These are phyloP conservation scores for Nyctibius grandis DNA, from an alignment of 2,797 vertebrate species.

Conservation along the genomic window DNA sequence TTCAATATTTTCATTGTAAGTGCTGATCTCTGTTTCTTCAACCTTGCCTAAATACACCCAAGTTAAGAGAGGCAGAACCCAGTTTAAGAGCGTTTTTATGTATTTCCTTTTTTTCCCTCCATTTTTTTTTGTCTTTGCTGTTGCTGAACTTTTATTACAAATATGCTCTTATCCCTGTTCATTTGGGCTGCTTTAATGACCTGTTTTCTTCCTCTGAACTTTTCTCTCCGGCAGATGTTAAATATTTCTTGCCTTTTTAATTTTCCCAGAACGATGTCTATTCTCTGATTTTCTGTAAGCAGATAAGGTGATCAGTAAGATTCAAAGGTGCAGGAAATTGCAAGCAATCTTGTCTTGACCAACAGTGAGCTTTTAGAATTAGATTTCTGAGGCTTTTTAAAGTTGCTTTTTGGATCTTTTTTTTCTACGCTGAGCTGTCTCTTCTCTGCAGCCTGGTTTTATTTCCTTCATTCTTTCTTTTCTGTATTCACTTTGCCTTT, in stretches of 20 bases:
- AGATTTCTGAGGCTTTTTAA: neutral
- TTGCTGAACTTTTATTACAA: neutral
- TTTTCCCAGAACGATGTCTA: neutral
- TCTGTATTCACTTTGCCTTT: neutral
- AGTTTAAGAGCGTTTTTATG: neutral
- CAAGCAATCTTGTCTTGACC: neutral
- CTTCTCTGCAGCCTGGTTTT: neutral
- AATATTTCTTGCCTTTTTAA: neutral
- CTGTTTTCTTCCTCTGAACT: neutral
- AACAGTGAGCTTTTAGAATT: neutral
- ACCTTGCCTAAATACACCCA: neutral
- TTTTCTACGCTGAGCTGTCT: neutral
- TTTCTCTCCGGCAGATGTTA: neutral
- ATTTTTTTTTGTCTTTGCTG: neutral
- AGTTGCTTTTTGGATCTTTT: neutral
- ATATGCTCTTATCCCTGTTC: neutral
- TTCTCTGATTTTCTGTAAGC: neutral
- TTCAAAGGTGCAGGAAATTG: neutral
- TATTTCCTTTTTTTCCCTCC: fast-evolving
- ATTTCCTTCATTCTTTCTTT: neutral
- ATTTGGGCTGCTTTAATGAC: neutral
- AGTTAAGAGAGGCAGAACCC: neutral
- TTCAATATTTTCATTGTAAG: neutral
- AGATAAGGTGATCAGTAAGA: neutral
- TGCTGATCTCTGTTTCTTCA: neutral